Base-by-base conservation (phyloP, 1,140 invertebrate species). In the Ephestia elutella region DNA sequence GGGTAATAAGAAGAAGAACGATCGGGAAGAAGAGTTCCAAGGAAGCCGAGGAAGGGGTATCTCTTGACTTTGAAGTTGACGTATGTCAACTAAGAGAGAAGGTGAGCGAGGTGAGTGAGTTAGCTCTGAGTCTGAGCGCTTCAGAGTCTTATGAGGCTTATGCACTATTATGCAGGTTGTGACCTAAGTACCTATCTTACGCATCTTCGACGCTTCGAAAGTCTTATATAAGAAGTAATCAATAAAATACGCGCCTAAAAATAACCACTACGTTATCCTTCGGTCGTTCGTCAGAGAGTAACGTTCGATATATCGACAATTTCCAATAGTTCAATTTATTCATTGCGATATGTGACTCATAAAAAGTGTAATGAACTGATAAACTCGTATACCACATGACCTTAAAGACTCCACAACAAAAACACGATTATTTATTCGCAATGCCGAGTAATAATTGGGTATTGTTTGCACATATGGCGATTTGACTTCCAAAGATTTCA, bases 281-380 rank as follows among this genome's bases (percentile, higher is more conserved):
- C 38, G 38, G 38, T 44, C 38, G 50, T 57, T 44, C 38, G 48
- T 59, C 38, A 49, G 56, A 57, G 62, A 53, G 54, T 49, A 60
- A 57, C 21, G 25, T 54, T 57, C 63, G 57, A 56, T 50, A 59
- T 54, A 59, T 53, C 20, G 59, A 62, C 54, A 32, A 32, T 59
- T 48, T 21, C 21, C 44, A 66, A 58, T 62, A 68, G 60, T 65
- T 62, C 55, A 57, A 66, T 70, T 64, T 60, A 64, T 66, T 60
- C 61, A 58, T 58, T 61, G 59, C 55, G 58, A 71, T 60, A 25
- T 30, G 19, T 63, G 59, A 59, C 57, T 66, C 65, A 70, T 70
- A 68, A 74, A 71, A 68, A 70, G 70, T 68, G 18, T 69, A 70
- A 65, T 70, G 73, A 68, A 66, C 68, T 66, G 70, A 75, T 75